Base-by-base conservation (phyloP, 2,113 vertebrate species). In the Lepisosteus osseus region DNA sequence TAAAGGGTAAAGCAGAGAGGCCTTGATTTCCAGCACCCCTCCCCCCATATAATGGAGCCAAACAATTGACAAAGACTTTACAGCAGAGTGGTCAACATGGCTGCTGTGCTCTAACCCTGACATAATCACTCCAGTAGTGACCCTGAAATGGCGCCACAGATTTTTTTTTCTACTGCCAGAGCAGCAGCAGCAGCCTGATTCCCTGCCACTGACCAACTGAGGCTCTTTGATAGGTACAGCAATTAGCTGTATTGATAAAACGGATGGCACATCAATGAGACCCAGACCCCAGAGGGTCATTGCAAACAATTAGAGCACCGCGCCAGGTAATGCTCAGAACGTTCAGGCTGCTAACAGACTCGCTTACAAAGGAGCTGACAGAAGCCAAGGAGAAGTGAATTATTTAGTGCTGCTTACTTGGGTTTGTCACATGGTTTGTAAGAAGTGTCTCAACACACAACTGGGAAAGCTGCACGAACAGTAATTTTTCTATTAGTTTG, bases 11-110 rank as follows among this genome's bases (percentile, higher is more conserved):
- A 92, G 87, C 82, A 85, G 78, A 89, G 87, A 86, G 91, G 90
- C 61, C 91, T 91, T 87, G 87, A 89, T 88, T 90, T 87, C 89
- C 91, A 87, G 89, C 45, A 90, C 86, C 91, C 92, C 92, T 92
- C 90, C 90, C 89, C 91, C 90, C 87, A 87, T 89, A 91, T 93
- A 94, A 93, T 93, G 91, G 92, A 94, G 90, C 88, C 92, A 82
- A 91, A 93, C 90, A 91, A 93, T 92, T 66, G 88, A 91, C 89
- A 93, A 93, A 93, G 88, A 89, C 91, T 91, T 89, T 86, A 90
- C 86, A 91, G 90, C 85, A 81, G 84, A 74, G 77, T 78, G 82
- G 73, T 71, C 84, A 88, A 86, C 90, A 87, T 83, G 91, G 88
- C 76, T 78, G 86, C 87, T 79, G 83, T 78, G 76, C 88, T 90